These are phyloP conservation scores for Lepeophtheirus nordmannii DNA, from an alignment of 2,888 invertebrate species.

Conservation along the genomic window DNA sequence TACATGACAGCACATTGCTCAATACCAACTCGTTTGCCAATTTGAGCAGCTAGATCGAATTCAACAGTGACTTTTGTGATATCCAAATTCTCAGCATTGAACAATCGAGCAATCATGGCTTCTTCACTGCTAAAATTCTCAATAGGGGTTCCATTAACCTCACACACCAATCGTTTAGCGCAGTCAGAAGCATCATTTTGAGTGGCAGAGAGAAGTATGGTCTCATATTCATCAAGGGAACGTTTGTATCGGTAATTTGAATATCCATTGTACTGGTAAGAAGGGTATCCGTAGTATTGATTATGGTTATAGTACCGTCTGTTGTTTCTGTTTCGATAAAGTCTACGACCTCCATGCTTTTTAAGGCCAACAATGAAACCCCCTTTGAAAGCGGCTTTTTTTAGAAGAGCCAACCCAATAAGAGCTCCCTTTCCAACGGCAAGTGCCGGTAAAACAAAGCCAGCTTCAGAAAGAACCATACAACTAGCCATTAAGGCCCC, in stretches of 20 bases:
- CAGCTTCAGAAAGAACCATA: too few relatives aligned
- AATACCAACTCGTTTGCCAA: conserved; percentile 10
- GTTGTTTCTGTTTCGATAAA: too few relatives aligned
- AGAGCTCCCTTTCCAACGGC: too few relatives aligned
- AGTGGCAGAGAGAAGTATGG: not conserved
- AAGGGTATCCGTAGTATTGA: too few relatives aligned
- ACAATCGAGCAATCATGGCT: not conserved
- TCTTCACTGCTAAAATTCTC: not conserved
- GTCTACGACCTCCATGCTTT: too few relatives aligned
- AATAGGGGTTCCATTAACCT: not conserved
- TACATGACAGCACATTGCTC: conserved; percentile 5
- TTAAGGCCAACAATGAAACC: too few relatives aligned
- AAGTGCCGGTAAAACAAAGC: too few relatives aligned
- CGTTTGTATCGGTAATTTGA: not conserved
- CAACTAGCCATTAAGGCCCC: too few relatives aligned
- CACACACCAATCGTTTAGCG: conserved; percentile 13
- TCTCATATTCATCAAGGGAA: not conserved
- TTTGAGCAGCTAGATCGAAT: conserved; percentile 14
- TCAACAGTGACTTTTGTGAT: conserved; percentile 12
- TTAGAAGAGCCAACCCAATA: too few relatives aligned
- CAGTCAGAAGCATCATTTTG: conserved; percentile 6
- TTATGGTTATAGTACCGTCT: too few relatives aligned
- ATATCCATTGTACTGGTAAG: not conserved
- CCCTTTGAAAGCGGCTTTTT: too few relatives aligned
- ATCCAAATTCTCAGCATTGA: not conserved